Evolutionary conservation across 2,888 invertebrate species (phyloP), one percentile per base, ranked within the genome.

Genomic region (Drosophila sordidula): DNA sequence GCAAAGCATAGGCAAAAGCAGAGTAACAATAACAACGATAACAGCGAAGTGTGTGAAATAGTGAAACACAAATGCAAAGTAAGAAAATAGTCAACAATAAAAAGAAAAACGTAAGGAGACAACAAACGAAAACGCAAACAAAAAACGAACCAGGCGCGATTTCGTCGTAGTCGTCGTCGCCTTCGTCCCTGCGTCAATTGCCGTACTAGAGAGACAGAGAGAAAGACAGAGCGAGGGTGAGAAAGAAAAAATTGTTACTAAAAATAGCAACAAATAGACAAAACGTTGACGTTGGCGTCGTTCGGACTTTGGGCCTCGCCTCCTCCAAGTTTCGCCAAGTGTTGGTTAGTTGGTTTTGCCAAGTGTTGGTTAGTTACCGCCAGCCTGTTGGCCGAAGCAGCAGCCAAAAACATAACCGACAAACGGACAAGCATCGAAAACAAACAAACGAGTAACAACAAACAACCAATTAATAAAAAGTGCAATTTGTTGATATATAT

Each of bases 261-360:
- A 75, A 89, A 89, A 88, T 88, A 89, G 89, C 73, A 78, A 84
- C 69, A 84, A 88, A 80, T 75, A 71, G 64, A 75, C 66, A 70
- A 39, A 51, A 73, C 56, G 70, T 47, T 63, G 70, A 63, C 76
- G 63, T 69, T 76, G 74, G 76, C 81, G 72, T 72, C 65, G 59
- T 62, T 65, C 56, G 70, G 61, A 67, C 80, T 70, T 80, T 70
- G 63, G 41, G 64, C 56, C 55, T 62, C 41, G 41, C 51, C 61
- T 41, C 16, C 68, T 34, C 11, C 34, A 34, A 34, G 34, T 34
- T 75, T 71, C 42, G 54, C 32, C 45, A 54, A 54, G 45, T 68
- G 39, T 54, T 44, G 49, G 36, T 61, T 58, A 62, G 65, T 63
- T 50, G 29, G 52, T 32, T 14, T 75, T 59, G 44, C 50, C 8